Evolutionary conservation across 2,797 vertebrate species (phyloP).

Genomic region (Triplophysa yarkandensis): DNA sequence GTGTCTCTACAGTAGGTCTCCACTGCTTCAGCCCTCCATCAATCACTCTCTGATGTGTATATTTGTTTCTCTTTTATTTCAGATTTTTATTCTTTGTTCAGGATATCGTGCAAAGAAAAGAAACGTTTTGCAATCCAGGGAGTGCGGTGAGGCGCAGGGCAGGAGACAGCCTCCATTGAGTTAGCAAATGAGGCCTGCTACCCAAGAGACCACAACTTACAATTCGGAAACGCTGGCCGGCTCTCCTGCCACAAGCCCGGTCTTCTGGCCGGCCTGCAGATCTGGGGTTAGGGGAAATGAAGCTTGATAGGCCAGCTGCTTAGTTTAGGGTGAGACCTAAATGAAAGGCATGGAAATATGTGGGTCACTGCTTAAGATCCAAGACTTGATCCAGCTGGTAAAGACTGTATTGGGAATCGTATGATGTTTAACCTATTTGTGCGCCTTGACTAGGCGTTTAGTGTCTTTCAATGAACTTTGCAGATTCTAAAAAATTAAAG

Average conservation of each 20-base stretch:
- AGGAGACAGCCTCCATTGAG: constrained; percentile 65
- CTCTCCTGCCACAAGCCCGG: constrained; percentile 7
- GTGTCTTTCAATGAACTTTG: constrained; percentile 20
- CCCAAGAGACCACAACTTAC: constrained; percentile 59
- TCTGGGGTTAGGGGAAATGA: constrained; percentile 43
- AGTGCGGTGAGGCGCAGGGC: constrained; percentile 37
- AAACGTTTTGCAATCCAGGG: constrained; percentile 39
- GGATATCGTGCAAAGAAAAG: constrained; percentile 22
- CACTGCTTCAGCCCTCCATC: neutral
- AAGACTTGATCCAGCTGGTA: constrained; percentile 41
- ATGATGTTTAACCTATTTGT: constrained; percentile 28
- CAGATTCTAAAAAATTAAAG: too few species aligned
- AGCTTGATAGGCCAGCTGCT: constrained; percentile 40
- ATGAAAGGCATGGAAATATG: constrained; percentile 51
- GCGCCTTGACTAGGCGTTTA: neutral
- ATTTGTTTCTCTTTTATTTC: neutral
- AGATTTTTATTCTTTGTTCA: neutral
- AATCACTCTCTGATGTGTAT: neutral
- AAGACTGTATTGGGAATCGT: constrained; percentile 24
- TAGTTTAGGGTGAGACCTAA: constrained; percentile 38
- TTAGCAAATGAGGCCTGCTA: constrained; percentile 60
- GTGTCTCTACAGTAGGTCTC: neutral
- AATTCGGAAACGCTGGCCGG: constrained; percentile 39
- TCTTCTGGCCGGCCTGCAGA: constrained; percentile 24
- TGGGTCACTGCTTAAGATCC: constrained; percentile 48